Conservation (phyloP, 2,797 vertebrate species). For the Lophius americanus region DNA sequence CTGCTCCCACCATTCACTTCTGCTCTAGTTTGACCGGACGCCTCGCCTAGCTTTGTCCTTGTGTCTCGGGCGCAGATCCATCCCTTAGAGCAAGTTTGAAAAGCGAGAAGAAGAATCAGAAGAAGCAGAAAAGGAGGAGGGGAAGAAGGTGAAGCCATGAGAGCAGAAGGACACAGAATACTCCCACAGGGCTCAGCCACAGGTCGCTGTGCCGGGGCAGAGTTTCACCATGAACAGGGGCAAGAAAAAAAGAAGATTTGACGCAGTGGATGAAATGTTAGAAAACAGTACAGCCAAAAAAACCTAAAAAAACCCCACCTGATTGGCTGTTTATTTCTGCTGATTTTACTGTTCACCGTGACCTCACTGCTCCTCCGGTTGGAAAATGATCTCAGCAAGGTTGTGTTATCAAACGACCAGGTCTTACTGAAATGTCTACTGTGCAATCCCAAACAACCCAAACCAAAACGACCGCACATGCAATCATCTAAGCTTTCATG, state of each 20-base stretch:
- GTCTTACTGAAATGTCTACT: too few species aligned
- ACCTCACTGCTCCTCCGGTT: slow-evolving; percentile 31
- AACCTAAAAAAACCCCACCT: slow-evolving; percentile 1
- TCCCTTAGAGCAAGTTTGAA: slow-evolving; percentile 46
- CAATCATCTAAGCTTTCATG: neutral
- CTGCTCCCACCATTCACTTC: slow-evolving; percentile 23
- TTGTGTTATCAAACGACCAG: slow-evolving; percentile 56
- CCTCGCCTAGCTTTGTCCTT: slow-evolving; percentile 53
- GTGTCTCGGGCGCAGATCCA: slow-evolving; percentile 57
- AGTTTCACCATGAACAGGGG: slow-evolving; percentile 76
- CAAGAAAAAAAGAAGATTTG: slow-evolving; percentile 52
- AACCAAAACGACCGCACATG: neutral
- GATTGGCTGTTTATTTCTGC: slow-evolving; percentile 60
- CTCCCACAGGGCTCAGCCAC: slow-evolving; percentile 71
- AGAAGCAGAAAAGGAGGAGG: slow-evolving; percentile 35
- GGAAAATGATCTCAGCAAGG: slow-evolving; percentile 39
- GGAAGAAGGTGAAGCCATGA: slow-evolving; percentile 55
- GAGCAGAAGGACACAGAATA: slow-evolving; percentile 71
- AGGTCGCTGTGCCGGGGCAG: slow-evolving; percentile 63
- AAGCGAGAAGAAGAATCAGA: slow-evolving; percentile 38
- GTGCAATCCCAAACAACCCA: too few species aligned
- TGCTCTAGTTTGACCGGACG: slow-evolving; percentile 27
- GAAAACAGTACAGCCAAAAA: slow-evolving; percentile 12
- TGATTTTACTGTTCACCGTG: slow-evolving; percentile 51
- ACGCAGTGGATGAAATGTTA: slow-evolving; percentile 45